Conservation (phyloP, 1,140 invertebrate species). For the Brevipalpus yothersi region DNA sequence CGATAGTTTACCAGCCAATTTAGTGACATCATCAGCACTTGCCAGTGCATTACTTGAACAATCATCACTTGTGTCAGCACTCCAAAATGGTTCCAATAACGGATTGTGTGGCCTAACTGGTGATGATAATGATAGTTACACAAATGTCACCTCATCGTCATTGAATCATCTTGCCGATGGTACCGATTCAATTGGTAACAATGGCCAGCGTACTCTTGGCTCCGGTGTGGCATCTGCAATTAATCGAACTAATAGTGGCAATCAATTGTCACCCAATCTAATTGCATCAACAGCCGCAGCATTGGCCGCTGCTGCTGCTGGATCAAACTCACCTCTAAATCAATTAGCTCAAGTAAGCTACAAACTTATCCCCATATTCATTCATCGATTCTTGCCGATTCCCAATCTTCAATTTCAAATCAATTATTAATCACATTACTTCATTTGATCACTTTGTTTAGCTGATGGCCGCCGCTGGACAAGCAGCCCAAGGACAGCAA, state of each 20-base stretch:
- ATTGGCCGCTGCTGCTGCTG: not conserved
- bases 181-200: not conserved
- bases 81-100: not conserved
- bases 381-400: not conserved
- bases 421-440: not conserved
- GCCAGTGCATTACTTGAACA: too few species aligned
- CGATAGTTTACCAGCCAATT: not conserved
- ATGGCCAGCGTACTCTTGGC: not conserved
- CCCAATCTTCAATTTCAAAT: not conserved
- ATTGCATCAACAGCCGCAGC: not conserved
- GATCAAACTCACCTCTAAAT: not conserved
- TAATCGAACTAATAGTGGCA: not conserved
- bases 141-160: not conserved
- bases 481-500: constrained; percentile 4
- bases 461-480: constrained; percentile 6
- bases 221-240: not conserved
- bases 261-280: not conserved
- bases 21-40: too few species aligned
- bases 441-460: not conserved
- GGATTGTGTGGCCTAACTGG: not conserved
- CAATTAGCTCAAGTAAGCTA: not conserved
- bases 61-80: not conserved
- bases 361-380: not conserved
- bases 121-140: not conserved
- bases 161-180: not conserved